These are phyloP conservation scores for Spea bombifrons DNA, from an alignment of 2,113 vertebrate species.

Conservation along the genomic window DNA sequence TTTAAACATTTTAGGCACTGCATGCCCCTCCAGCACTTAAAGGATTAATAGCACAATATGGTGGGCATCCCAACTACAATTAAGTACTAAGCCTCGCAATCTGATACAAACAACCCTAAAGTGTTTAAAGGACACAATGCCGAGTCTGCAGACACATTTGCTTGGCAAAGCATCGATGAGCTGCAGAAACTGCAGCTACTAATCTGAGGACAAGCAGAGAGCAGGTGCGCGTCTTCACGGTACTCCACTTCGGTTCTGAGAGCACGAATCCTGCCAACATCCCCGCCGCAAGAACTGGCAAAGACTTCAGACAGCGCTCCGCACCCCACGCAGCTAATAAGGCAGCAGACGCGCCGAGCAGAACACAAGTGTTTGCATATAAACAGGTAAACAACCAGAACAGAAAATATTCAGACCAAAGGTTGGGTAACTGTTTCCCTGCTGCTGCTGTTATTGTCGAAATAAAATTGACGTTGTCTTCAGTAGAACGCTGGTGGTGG, in stretches of 20 bases:
- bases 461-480: no score
- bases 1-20: no score
- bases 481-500: no score
- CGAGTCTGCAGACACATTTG: not conserved
- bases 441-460: not conserved
- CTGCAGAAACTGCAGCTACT: slow-evolving; percentile 3
- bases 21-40: no score
- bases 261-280: slow-evolving; percentile 1
- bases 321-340: slow-evolving; percentile 12
- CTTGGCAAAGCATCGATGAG: slow-evolving; percentile 2
- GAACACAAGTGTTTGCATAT: not conserved
- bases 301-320: not conserved
- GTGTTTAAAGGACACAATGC: not conserved
- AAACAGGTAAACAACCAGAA: slow-evolving; percentile 11
- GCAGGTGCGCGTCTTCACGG: slow-evolving; percentile 22
- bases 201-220: slow-evolving; percentile 24
- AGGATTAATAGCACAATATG: no score
- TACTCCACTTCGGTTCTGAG: slow-evolving; percentile 2
- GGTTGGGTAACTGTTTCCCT: not conserved
- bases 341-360: not conserved
- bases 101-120: not conserved
- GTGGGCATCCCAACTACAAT: no score
- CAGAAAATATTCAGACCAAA: not conserved
- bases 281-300: slow-evolving; percentile 15
- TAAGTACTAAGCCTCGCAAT: not conserved